These are phyloP conservation scores for Acestrorhynchus altus DNA, from an alignment of 2,797 vertebrate species.

Conservation along the genomic window DNA sequence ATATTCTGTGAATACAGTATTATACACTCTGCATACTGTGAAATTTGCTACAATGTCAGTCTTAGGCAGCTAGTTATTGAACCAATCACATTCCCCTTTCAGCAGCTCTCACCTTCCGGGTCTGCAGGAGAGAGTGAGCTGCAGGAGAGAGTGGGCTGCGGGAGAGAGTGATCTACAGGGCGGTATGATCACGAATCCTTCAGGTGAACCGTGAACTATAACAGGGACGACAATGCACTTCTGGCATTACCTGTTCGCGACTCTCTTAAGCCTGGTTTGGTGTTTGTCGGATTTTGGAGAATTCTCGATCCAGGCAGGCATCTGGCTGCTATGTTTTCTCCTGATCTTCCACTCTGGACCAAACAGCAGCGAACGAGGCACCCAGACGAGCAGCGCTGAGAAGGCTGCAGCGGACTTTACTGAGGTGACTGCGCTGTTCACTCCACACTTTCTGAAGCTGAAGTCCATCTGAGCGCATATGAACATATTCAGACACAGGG, in stretches of 20 bases:
- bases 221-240: slow-evolving; percentile 65
- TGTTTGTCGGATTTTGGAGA: slow-evolving; percentile 71
- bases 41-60: too few species aligned
- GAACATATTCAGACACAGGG: too few species aligned
- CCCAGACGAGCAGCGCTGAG: slow-evolving; percentile 71
- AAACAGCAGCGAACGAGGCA: slow-evolving; percentile 66
- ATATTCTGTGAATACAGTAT: too few species aligned
- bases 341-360: slow-evolving; percentile 21
- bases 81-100: background rate
- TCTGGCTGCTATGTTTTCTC: slow-evolving; percentile 64
- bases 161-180: too few species aligned
- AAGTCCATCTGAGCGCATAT: too few species aligned
- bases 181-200: too few species aligned
- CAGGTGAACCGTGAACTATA: background rate
- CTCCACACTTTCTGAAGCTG: too few species aligned
- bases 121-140: too few species aligned
- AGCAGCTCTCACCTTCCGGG: too few species aligned
- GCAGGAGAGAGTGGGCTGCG: too few species aligned
- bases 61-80: too few species aligned
- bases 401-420: background rate
- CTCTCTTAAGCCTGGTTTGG: slow-evolving; percentile 67
- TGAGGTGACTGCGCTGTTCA: slow-evolving; percentile 60
- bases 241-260: slow-evolving; percentile 64
- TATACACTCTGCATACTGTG: too few species aligned
- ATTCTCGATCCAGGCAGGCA: slow-evolving; percentile 56